phyloP scores from a whole-genome alignment of 1,140 invertebrate species.

The Trachelipus rathkii region DNA sequence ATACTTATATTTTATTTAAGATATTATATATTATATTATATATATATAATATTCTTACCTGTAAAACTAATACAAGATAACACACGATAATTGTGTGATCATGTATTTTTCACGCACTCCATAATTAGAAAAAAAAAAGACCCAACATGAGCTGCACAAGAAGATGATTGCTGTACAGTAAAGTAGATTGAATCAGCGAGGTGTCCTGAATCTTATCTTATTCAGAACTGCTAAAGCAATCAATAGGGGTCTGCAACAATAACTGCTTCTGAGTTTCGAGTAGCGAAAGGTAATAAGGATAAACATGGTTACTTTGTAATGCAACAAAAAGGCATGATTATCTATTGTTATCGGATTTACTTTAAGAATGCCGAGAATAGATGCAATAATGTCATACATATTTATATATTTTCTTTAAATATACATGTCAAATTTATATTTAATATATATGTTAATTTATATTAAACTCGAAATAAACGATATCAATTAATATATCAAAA shows the following conservation, averaged over 20 bases:
- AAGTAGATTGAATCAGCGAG: slow-evolving; percentile 93
- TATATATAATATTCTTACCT: neutral
- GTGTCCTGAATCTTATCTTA: slow-evolving; percentile 72
- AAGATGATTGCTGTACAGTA: slow-evolving; percentile 62
- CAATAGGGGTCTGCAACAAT: slow-evolving; percentile 91
- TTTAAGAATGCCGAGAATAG: too few species aligned
- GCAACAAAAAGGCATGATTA: slow-evolving; percentile 88
- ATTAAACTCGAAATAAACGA: too few species aligned
- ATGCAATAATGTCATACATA: too few species aligned
- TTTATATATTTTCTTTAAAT: too few species aligned
- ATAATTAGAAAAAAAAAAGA: neutral
- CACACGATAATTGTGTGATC: neutral
- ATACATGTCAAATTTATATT: too few species aligned
- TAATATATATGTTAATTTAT: too few species aligned
- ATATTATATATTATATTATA: too few species aligned
- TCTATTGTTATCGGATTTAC: slow-evolving; percentile 84
- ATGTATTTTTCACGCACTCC: neutral
- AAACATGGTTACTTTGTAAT: slow-evolving; percentile 90
- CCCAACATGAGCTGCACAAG: neutral
- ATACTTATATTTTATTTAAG: too few species aligned
- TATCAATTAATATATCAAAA: too few species aligned
- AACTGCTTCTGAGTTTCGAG: slow-evolving; percentile 86
- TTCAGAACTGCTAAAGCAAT: slow-evolving; percentile 76
- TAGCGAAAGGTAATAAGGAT: slow-evolving; percentile 80
- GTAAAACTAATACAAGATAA: neutral